Base-by-base conservation (phyloP, 2,113 vertebrate species). In the Nyctereutes procyonoides region DNA sequence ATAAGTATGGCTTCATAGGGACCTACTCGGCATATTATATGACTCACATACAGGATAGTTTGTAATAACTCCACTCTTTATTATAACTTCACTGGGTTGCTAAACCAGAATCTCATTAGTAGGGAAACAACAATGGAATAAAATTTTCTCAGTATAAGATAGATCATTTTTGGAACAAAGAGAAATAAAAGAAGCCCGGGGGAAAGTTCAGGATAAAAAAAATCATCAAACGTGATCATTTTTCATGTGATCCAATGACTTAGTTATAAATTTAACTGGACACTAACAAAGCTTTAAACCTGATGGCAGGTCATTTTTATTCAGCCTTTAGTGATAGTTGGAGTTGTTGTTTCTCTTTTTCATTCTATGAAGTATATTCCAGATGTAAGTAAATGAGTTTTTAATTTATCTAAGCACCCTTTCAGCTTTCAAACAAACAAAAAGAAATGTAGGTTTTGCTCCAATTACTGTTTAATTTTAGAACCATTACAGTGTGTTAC, bases 211-310 rank as follows among this genome's bases (percentile, higher is more conserved):
- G 51, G 71, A 73, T 79, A 77, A 82, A 97, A 97, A 90, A 90
- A 22, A 79, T 4, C 17, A 77, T 73, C 20, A 55, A 80, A 69
- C 1, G 56, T 93, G 20, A 53, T 69, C 81, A 80, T 53, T 81
- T 87, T 77, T 88, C 74, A 81, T 79, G 73, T 79, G 43, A 63
- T 83, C 87, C 92, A 93, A 90, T 81, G 17, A 0, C 28, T 35
- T 81, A 3, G 1, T 87, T 96, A 67, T 69, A 85, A 71, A 86
- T 91, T 92, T 82, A 97, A 32, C 65, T 95, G 84, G 92, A 65
- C 8, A 60, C 58, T 95, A 97, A 96, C 76, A 93, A 35, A 97
- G 85, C 30, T 97, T 98, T 98, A 93, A 67, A 96, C 79, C 93
- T 0, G 0, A 35, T 38, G 16, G 5, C 48, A 81, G 56, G 43